phyloP scores from a whole-genome alignment of 2,113 vertebrate genomes.

The Ellobius talpinus region DNA sequence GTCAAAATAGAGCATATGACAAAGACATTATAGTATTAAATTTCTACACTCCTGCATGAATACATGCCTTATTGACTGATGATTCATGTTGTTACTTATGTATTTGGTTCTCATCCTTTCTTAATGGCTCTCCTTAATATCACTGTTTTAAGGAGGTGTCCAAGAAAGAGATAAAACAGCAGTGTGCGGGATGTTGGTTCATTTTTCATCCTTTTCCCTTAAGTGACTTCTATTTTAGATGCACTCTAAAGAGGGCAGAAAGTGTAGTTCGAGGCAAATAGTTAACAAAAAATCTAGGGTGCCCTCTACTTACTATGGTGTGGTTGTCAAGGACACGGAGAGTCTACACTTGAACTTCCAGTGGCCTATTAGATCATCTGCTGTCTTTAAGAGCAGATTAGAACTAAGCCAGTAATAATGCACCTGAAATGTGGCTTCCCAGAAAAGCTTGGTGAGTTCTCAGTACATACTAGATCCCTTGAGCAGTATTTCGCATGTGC shows the following conservation, averaged over 20 bases:
- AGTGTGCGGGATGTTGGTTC: background rate
- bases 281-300: background rate
- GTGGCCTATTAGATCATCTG: background rate
- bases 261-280: background rate
- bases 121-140: background rate
- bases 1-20: slow-evolving; percentile 9
- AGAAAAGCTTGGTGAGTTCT: background rate
- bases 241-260: background rate
- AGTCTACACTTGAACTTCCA: background rate
- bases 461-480: background rate
- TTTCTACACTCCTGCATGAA: background rate
- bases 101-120: background rate
- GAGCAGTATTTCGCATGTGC: background rate
- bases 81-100: background rate
- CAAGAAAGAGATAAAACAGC: background rate
- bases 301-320: background rate
- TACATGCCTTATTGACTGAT: background rate
- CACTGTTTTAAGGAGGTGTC: background rate
- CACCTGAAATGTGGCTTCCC: background rate
- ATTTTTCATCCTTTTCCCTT: background rate
- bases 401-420: background rate
- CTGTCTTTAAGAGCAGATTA: background rate
- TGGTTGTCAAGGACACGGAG: background rate
- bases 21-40: background rate
- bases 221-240: background rate